Percentiles rank a stretch among this genome's conserved stretches.
These are phyloP conservation scores for Kradibia gibbosae DNA, from an alignment of 1,140 invertebrate genomes.

Conservation along the genomic window DNA sequence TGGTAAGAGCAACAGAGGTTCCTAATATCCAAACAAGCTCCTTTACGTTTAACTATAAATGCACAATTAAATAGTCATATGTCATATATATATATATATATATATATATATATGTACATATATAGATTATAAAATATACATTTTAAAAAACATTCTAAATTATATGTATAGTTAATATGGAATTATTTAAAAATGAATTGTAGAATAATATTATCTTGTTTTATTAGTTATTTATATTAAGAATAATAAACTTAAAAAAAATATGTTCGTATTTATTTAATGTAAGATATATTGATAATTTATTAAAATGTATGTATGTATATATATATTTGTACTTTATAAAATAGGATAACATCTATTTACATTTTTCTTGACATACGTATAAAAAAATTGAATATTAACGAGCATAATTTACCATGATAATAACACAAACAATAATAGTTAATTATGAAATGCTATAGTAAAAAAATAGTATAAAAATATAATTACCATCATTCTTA, in stretches of 20 bases:
- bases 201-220: too few relatives aligned
- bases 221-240: too few relatives aligned
- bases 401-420: not conserved
- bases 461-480: slow-evolving; percentile 39
- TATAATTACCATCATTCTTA: slow-evolving; percentile 71
- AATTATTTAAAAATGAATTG: not conserved
- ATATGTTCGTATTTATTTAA: too few relatives aligned
- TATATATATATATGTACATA: not conserved
- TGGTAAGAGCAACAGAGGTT: slow-evolving; percentile 75
- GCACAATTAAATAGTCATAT: slow-evolving; percentile 30
- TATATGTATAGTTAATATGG: not conserved
- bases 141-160: too few relatives aligned
- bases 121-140: not conserved
- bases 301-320: too few relatives aligned
- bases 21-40: slow-evolving; percentile 75
- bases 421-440: not conserved
- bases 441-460: not conserved
- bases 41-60: slow-evolving; percentile 74
- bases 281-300: too few relatives aligned
- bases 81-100: not conserved
- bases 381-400: not conserved
- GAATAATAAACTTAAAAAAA: not conserved
- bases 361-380: too few relatives aligned
- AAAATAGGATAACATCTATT: too few relatives aligned
- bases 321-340: not conserved